Base-by-base conservation (phyloP, 2,888 invertebrate genomes). In the Choristoneura rosaceana region DNA sequence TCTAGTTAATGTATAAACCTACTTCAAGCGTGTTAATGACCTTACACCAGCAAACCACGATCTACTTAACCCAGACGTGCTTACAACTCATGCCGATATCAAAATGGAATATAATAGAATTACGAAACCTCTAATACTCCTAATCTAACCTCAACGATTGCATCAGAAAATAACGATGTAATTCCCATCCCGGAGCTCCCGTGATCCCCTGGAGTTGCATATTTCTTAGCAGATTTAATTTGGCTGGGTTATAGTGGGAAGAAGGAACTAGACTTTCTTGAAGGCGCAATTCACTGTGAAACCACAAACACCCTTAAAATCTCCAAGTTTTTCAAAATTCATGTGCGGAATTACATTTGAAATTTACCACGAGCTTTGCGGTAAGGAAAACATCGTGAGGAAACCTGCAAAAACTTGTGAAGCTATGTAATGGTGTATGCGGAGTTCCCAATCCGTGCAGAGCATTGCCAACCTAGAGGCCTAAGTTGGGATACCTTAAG, bases 71-170 rank as follows among this genome's bases (percentile, higher is more conserved):
- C 64, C 41, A 15, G 63, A 64, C 73, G 67, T 64, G 58, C 62
- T 65, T 71, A 50, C 69, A 74, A 75, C 64, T 41, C 74, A 69
- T 64, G 76, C 62, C 75, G 73, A 74, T 76, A 64, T 65, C 69
- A 67, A 70, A 75, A 74, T 73, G 74, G 73, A 69, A 78, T 25
- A 76, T 86, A 87, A 85, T 83, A 80, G 82, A 86, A 87, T 87
- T 88, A 86, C 81, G 77, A 79, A 83, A 79, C 78, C 81, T 80
- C 78, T 87, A 86, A 88, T 87, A 74, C 77, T 81, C 75, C 80
- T 87, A 86, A 88, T 87, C 84, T 81, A 81, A 84, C 83, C 87
- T 84, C 87, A 84, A 84, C 80, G 75, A 79, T 77, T 69, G 74
- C 77, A 80, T 81, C 82, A 80, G 75, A 77, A 75, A 80, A 80